Evolutionary conservation across 1,140 invertebrate genomes (phyloP), one percentile per base, ranked within the genome.

Genomic region (Druon quercuslanigerum): DNA sequence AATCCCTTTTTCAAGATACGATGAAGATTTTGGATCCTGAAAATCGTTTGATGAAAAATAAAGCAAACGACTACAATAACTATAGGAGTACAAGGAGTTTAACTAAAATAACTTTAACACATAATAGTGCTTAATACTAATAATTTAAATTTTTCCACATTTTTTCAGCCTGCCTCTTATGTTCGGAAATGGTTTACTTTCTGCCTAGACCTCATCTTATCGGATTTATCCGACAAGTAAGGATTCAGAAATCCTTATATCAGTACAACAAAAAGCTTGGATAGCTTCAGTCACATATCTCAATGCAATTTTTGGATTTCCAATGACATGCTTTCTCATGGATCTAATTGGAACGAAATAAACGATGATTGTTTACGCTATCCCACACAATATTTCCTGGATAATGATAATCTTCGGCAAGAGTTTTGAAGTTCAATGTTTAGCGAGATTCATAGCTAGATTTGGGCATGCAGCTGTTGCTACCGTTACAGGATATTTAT

Each of bases 401-500:
- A 83, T 83, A 72, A 75, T 90, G 0, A 87, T 90, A 25, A 87
- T 89, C 19, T 79, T 77, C 1, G 85, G 83, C 9, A 82, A 60
- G 8, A 85, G 79, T n/a, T 82, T 84, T 76, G 50, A 19, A 9
- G 77, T 86, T 16, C 75, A 90, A 0, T 89, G 87, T 82, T 80
- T 82, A 33, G 88, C 86, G 0, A 79, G 89, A 17, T 86, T 90
- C 52, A 71, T 89, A 60, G 87, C 83, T 74, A 93, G 94, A 19
- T 73, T 94, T 73, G 90, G 88, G 46, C 87, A 92, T 84, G 93
- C 7, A 88, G 93, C 51, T 86, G 91, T 16, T 75, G 91, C 93
- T 20, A 87, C 90, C 17, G 89, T 87, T 0, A 91, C 92, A 1
- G 90, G 93, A 50, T 94, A 94, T 80, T 84, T 93, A 9, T 91